Evolutionary conservation across 2,888 invertebrate species (phyloP).

Genomic region (Sussaba pulchella): DNA sequence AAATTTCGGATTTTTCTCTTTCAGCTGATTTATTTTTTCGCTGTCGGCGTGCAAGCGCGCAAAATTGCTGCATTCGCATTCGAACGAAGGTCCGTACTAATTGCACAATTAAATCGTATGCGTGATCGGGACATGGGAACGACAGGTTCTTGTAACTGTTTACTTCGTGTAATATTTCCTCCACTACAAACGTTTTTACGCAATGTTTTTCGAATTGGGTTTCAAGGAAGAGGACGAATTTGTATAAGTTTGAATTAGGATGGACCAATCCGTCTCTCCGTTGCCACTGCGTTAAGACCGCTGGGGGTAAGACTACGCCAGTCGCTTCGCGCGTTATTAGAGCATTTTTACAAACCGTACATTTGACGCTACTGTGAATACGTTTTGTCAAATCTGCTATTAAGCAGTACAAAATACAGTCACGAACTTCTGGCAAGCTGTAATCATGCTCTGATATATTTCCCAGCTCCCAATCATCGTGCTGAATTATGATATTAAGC

Average conservation of each 20-base stretch:
- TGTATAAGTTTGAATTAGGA: slow-evolving; percentile 26
- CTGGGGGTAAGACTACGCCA: slow-evolving; percentile 16
- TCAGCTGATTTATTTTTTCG: slow-evolving; percentile 36
- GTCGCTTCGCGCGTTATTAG: slow-evolving; percentile 21
- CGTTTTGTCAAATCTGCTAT: slow-evolving; percentile 37
- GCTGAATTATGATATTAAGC: not conserved
- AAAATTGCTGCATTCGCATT: slow-evolving; percentile 34
- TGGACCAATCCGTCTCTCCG: slow-evolving; percentile 22
- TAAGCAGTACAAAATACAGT: slow-evolving; percentile 57
- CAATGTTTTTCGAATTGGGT: slow-evolving; percentile 16
- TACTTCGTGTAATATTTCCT: slow-evolving; percentile 19
- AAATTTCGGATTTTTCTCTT: slow-evolving; percentile 44
- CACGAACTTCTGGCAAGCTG: slow-evolving; percentile 31
- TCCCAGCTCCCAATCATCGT: slow-evolving; percentile 51
- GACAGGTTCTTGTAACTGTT: not conserved
- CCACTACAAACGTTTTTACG: not conserved
- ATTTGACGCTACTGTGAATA: slow-evolving; percentile 43
- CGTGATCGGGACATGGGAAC: slow-evolving; percentile 42
- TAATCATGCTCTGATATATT: slow-evolving; percentile 51
- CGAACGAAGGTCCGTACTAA: slow-evolving; percentile 30
- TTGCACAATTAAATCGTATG: slow-evolving; percentile 16
- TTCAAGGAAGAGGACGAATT: slow-evolving; percentile 33
- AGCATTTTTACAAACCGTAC: slow-evolving; percentile 48
- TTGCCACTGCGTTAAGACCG: slow-evolving; percentile 19
- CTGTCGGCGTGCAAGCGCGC: slow-evolving; percentile 35